Conservation (phyloP, 2,797 vertebrate genomes). For the Echeneis naucrates region DNA sequence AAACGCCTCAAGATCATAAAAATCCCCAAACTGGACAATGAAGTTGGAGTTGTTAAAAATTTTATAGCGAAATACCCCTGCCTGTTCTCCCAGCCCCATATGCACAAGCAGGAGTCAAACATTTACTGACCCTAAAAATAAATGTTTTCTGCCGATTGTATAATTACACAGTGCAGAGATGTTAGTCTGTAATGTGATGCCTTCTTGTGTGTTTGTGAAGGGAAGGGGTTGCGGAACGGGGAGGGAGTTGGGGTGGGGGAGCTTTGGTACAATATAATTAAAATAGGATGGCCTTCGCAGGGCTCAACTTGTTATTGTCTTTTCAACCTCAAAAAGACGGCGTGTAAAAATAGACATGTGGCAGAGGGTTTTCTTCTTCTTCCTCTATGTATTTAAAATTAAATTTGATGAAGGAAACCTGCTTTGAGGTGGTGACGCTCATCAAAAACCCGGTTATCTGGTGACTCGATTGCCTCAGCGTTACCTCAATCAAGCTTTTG, state of each 20-base stretch:
- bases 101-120: slow-evolving; percentile 74
- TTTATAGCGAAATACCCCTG: slow-evolving; percentile 78
- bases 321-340: slow-evolving; percentile 73
- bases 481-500: slow-evolving; percentile 44
- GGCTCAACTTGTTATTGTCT: slow-evolving; percentile 82
- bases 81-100: slow-evolving; percentile 54
- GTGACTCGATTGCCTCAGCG: slow-evolving; percentile 3
- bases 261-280: slow-evolving; percentile 82
- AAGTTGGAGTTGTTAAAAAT: slow-evolving; percentile 74
- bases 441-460: slow-evolving; percentile 24
- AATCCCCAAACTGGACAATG: slow-evolving; percentile 74
- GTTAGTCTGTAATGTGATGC: slow-evolving; percentile 80
- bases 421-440: slow-evolving; percentile 40
- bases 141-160: slow-evolving; percentile 79
- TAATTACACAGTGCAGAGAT: slow-evolving; percentile 76
- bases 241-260: slow-evolving; percentile 73
- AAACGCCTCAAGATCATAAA: slow-evolving; percentile 74
- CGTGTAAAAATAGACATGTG: slow-evolving; percentile 73
- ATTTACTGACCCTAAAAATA: slow-evolving; percentile 87
- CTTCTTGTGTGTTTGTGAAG: slow-evolving; percentile 80
- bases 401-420: slow-evolving; percentile 30
- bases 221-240: slow-evolving; percentile 82
- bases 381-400: slow-evolving; percentile 43
- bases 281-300: slow-evolving; percentile 80
- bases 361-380: slow-evolving; percentile 47